Evolutionary conservation across 2,113 vertebrate genomes (phyloP), one percentile per base, ranked within the genome.

Genomic region (Thunnus thynnus): DNA sequence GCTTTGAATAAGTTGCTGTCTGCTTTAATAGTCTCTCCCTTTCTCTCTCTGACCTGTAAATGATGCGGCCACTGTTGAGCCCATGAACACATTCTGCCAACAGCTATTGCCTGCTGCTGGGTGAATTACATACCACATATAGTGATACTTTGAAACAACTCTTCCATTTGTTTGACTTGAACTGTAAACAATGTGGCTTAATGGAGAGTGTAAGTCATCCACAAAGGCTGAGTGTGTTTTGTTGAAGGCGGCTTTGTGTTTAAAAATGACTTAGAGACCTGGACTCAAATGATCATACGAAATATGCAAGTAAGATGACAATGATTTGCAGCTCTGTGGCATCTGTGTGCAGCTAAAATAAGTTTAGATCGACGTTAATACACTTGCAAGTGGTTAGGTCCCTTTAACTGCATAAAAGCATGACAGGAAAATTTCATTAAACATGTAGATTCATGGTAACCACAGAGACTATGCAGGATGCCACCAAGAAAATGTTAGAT

Each of bases 1-100:
- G 76, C 75, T 92, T 90, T 87, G 78, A 92, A 88, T 86, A 88
- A 78, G 72, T 87, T 90, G 83, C 83, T 88, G 85, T 90, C 72
- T 87, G 32, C 73, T 84, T 86, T 88, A 89, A 90, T 86, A 86
- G 80, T 81, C 58, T 84, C 58, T 80, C 60, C 66, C 60, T 76
- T 64, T 79, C 71, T 60, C 51, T 71, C 25, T 71, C 77, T 88
- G 86, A 91, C 86, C 86, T 84, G 79, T 89, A 86, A 92, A 88
- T 88, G 81, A 91, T 85, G 65, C 2, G 41, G 73, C 68, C 69
- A 57, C 66, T 5, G 47, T 30, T 48, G 66, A 74, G 78, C 68
- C 75, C 82, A 81, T 66, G 57, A 72, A 87, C 70, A 61, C 57
- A 41, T 84, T 82, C 50, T 74, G 63, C 48, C 81, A 60, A 60